Base-by-base conservation (phyloP, 2,113 vertebrate species). In the Nycticorax nycticorax region DNA sequence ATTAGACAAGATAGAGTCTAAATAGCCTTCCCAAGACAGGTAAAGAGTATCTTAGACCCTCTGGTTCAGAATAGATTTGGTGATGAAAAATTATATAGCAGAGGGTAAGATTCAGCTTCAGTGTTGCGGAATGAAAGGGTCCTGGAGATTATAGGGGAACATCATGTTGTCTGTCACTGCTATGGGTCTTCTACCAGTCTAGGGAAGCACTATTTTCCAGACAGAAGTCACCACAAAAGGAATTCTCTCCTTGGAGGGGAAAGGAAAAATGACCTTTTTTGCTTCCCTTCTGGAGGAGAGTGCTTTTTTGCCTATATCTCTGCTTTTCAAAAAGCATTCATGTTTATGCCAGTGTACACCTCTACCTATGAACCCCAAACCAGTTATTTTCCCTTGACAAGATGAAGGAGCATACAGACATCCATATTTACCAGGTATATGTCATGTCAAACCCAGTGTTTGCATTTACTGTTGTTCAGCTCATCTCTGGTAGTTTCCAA, bases 141-240 rank as follows among this genome's bases (percentile, higher is more conserved):
- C 19, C 35, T 73, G 33, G 14, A 33, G 28, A 56, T 59, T 64
- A 9, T 0, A 48, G 52, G 14, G 30, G 19, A 93, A 11, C 32
- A 41, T 41, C 0, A 0, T 82, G 47, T 75, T 3, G 1, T 72
- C 28, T 3, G 1, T 72, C 28, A 30, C 53, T 77, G n/a, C 30
- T 48, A 28, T 7, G 4, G 33, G 27, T 30, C 47, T 87, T 43
- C 14, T 48, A 30, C 35, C 67, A 55, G 67, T 32, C 7, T 39
- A 69, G 20, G 39, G 26, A 43, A 74, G 26, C 33, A n/a, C 15
- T 21, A 23, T 30, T 91, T 81, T 64, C 48, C 68, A 73, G n/a
- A 28, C 0, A 7, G 26, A 87, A 80, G 22, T 55, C 22, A n/a
- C n/a, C 6, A 50, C 43, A 60, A 76, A 67, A 83, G 24, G 39